Evolutionary conservation across 2,888 invertebrate genomes (phyloP).

Genomic region (Aleiodes testaceus): DNA sequence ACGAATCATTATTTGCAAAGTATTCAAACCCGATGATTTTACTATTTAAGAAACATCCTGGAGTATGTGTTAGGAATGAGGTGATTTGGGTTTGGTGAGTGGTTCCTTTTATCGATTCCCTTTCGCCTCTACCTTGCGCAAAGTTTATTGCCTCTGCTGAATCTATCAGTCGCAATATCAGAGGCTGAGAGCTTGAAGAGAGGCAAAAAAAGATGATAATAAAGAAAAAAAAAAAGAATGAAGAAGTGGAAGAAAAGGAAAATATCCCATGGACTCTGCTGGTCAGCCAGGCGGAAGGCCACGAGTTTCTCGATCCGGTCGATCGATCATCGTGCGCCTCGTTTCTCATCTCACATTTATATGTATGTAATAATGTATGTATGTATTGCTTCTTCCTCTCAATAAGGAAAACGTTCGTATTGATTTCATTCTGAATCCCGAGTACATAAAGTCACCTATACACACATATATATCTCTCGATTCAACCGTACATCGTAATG

Average conservation of each 20-base stretch:
- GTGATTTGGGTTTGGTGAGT: conserved; percentile 25
- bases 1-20: conserved; percentile 33
- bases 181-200: conserved; percentile 15
- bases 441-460: conserved; percentile 7
- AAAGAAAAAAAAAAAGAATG: not conserved
- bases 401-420: conserved; percentile 38
- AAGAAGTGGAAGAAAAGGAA: not conserved
- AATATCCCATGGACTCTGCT: conserved; percentile 20
- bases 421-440: conserved; percentile 34
- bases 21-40: conserved; percentile 13
- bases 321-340: conserved; percentile 38
- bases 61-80: conserved; percentile 23
- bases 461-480: conserved; percentile 13
- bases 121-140: conserved; percentile 12
- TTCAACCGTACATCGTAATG: conserved; percentile 29
- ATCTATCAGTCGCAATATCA: conserved; percentile 41
- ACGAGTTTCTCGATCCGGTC: conserved; percentile 38
- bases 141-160: conserved; percentile 32
- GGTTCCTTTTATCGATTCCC: conserved; percentile 28
- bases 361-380: not conserved
- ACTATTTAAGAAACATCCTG: not conserved
- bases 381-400: conserved; percentile 33
- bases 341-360: conserved; percentile 13
- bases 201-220: conserved; percentile 9
- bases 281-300: conserved; percentile 33